Evolutionary conservation across 2,797 vertebrate species (phyloP).

Genomic region (Phoebastria nigripes): DNA sequence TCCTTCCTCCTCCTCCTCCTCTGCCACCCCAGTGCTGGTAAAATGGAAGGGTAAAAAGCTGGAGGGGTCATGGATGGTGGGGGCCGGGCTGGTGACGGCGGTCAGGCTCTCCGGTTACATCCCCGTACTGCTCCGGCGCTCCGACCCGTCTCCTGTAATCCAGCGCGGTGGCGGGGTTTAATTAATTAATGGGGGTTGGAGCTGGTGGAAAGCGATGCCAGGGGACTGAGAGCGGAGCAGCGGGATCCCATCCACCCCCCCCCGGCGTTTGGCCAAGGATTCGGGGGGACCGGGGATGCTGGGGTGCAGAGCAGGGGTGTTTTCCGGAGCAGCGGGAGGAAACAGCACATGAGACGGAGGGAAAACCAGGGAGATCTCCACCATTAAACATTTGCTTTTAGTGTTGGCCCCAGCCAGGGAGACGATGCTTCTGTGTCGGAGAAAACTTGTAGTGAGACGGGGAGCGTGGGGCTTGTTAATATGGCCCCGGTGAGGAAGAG

Average conservation of each 20-base stretch:
- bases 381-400: background rate
- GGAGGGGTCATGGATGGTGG: fast-evolving
- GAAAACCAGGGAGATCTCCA: background rate
- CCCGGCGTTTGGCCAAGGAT: fast-evolving
- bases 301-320: background rate
- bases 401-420: background rate
- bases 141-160: background rate
- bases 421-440: fast-evolving
- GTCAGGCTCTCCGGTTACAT: background rate
- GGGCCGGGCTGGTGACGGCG: background rate
- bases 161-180: background rate
- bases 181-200: conserved; percentile 17
- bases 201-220: background rate
- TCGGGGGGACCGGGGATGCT: fast-evolving
- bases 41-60: background rate
- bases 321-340: fast-evolving
- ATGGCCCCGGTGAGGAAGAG: background rate
- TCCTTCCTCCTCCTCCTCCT: background rate
- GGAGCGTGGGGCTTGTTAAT: background rate
- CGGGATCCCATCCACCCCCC: fast-evolving
- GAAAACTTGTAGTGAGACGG: background rate
- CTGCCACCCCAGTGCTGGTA: background rate
- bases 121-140: fast-evolving
- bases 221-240: background rate
- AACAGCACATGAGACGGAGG: fast-evolving